Conservation (phyloP, 1,140 invertebrate species). For the Cryptotermes secundus region DNA sequence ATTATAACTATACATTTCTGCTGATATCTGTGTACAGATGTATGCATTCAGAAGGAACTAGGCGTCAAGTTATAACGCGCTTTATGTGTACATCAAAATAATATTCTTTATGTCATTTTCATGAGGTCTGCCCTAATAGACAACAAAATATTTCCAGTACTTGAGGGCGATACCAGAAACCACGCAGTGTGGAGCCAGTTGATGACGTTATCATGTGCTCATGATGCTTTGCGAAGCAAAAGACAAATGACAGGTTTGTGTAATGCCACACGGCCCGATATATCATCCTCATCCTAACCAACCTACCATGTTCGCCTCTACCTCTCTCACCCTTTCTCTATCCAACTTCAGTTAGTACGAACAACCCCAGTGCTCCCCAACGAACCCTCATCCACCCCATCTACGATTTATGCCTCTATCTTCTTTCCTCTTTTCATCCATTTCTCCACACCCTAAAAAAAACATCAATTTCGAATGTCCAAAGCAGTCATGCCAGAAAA, state of each 20-base stretch:
- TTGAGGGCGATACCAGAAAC: not conserved
- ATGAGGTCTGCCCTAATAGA: no score
- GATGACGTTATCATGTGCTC: conserved; percentile 26
- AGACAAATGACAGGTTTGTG: conserved; percentile 13
- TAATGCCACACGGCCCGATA: conserved; percentile 20
- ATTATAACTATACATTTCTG: no score
- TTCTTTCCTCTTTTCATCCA: no score
- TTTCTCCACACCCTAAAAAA: not conserved
- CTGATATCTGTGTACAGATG: no score
- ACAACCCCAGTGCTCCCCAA: not conserved
- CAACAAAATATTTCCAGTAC: not conserved
- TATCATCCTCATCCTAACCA: conserved; percentile 6
- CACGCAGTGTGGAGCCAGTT: not conserved
- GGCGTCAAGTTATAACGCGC: no score
- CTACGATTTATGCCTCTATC: conserved; percentile 21
- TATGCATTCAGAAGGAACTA: no score
- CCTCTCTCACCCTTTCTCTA: no score
- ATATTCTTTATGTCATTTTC: no score
- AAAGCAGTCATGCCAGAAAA: not conserved
- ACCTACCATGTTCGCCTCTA: not conserved
- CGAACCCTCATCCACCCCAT: not conserved
- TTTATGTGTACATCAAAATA: no score
- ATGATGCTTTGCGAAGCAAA: conserved; percentile 25
- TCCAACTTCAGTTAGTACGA: not conserved
- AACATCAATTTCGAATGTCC: conserved; percentile 1